Percentiles rank a stretch among this genome's conserved stretches.
These are phyloP conservation scores for Petrosia ficiformis DNA, from an alignment of 37 sponge, comb jelly and placozoan genomes.

Conservation along the genomic window DNA sequence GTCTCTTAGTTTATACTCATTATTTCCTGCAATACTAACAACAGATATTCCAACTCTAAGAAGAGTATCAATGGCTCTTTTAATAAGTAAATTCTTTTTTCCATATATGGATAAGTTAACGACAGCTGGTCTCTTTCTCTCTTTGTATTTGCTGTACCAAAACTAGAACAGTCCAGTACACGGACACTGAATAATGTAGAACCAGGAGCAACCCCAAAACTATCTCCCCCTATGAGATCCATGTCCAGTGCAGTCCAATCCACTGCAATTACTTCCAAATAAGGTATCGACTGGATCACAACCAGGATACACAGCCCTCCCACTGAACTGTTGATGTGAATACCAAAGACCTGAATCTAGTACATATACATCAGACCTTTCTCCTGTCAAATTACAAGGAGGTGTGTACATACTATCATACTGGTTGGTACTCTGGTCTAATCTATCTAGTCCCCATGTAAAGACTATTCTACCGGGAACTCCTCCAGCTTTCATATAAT, in stretches of 20 bases:
- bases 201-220: constrained; percentile 63
- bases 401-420: constrained; percentile 21
- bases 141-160: constrained; percentile 15
- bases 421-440: constrained; percentile 28
- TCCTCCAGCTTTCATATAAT: background rate
- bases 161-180: constrained; percentile 34
- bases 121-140: constrained; percentile 21
- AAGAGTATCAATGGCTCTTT: constrained; percentile 24
- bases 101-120: constrained; percentile 59
- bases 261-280: background rate
- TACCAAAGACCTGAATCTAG: constrained; percentile 71
- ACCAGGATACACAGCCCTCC: constrained; percentile 28
- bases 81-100: constrained; percentile 12
- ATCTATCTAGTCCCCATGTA: constrained; percentile 70
- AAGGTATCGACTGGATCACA: constrained; percentile 44
- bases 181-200: constrained; percentile 56
- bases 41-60: constrained; percentile 16
- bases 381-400: constrained; percentile 67
- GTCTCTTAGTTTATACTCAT: background rate
- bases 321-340: constrained; percentile 48
- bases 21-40: constrained; percentile 57
- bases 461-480: background rate
- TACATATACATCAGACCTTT: constrained; percentile 72
- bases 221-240: constrained; percentile 60
- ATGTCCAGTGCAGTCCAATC: constrained; percentile 60